A percentile compares a stretch with the other conserved stretches of the same genome.
phyloP scores from a whole-genome alignment of 2,888 invertebrate species.

The Molorchus minor region DNA sequence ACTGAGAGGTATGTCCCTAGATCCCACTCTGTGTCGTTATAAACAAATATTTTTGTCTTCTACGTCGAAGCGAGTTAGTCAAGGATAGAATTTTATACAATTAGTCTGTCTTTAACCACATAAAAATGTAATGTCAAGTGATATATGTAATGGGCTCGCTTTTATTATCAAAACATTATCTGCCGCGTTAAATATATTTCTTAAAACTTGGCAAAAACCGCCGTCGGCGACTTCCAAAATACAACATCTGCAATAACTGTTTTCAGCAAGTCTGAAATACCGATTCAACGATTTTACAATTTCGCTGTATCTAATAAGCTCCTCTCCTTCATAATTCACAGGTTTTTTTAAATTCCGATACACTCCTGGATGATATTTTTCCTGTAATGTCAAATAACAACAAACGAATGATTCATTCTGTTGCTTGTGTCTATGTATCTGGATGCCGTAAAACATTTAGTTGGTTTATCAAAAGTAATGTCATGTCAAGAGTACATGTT shows the following conservation, averaged over 20 bases:
- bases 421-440: conserved; percentile 2
- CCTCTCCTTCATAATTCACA: background rate
- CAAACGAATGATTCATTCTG: conserved; percentile 3
- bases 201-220: background rate
- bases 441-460: conserved; percentile 1
- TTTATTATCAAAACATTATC: too few relatives aligned
- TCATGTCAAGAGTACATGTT: conserved; percentile 4
- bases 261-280: too few relatives aligned
- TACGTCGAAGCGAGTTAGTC: too few relatives aligned
- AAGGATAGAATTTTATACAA: too few relatives aligned
- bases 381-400: background rate
- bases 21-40: too few relatives aligned
- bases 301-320: background rate
- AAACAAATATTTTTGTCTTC: too few relatives aligned
- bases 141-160: too few relatives aligned
- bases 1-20: too few relatives aligned
- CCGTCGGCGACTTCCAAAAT: background rate
- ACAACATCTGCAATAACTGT: conserved; percentile 8
- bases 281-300: background rate
- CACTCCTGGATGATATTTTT: background rate
- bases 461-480: conserved; percentile 9
- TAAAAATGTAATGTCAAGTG: too few relatives aligned
- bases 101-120: too few relatives aligned
- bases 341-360: background rate
- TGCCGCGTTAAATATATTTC: too few relatives aligned